phyloP scores from a whole-genome alignment of 2,797 vertebrate genomes.

The Darevskia nairensis region DNA sequence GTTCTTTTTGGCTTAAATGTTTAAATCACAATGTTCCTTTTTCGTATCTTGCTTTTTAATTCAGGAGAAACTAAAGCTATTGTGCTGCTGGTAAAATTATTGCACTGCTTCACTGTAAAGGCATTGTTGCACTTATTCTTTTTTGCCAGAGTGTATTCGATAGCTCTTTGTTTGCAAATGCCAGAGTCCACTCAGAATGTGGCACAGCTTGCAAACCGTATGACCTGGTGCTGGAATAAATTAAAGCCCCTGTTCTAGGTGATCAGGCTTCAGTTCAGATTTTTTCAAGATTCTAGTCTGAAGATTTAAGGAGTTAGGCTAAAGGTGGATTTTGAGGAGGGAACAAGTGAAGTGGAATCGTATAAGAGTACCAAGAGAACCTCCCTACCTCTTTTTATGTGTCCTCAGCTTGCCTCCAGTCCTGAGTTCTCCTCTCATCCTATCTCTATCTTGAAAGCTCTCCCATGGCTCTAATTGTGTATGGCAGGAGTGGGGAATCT shows the following conservation, averaged over 20 bases:
- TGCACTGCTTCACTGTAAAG: background rate
- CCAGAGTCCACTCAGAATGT: background rate
- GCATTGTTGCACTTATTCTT: background rate
- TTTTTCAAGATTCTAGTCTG: background rate
- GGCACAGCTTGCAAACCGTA: background rate
- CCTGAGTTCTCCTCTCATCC: background rate
- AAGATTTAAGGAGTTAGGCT: background rate
- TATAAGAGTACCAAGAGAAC: background rate
- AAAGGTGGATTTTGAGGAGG: background rate
- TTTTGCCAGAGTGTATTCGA: background rate
- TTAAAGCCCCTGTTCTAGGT: background rate
- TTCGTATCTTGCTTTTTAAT: background rate
- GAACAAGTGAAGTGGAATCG: background rate
- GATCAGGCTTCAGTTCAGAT: background rate
- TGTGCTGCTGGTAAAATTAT: background rate
- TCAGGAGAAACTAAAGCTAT: background rate
- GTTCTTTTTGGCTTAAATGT: conserved; percentile 14
- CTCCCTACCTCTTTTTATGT: background rate
- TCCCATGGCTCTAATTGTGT: no score
- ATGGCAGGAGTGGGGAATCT: no score
- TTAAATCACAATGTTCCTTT: conserved; percentile 27
- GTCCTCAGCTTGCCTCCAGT: background rate
- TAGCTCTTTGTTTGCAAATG: background rate
- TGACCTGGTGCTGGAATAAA: conserved; percentile 1
- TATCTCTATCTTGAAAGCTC: no score